Evolutionary conservation across 2,113 vertebrate genomes (phyloP).

Genomic region (Prunella fulvescens): DNA sequence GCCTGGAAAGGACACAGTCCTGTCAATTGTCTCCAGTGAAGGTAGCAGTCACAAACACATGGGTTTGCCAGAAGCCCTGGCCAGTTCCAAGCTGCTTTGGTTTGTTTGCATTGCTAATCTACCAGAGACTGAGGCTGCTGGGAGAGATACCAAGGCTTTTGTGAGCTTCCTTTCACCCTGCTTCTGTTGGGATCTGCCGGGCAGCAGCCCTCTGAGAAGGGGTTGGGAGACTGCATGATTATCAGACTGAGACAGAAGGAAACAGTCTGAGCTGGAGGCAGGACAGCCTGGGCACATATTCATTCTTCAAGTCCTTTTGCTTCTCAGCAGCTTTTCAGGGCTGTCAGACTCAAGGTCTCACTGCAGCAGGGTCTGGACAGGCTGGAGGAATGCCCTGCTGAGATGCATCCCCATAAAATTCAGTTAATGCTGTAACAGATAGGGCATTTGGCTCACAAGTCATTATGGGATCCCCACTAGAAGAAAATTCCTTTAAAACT

Average conservation of each 20-base stretch:
- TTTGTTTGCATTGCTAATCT: slow-evolving; percentile 64
- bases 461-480: not conserved
- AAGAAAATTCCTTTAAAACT: not conserved
- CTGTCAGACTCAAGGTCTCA: not conserved
- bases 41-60: slow-evolving; percentile 52
- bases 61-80: slow-evolving; percentile 33
- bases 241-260: slow-evolving; percentile 52
- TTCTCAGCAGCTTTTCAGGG: not conserved
- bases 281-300: not conserved
- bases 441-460: not conserved
- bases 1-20: slow-evolving; percentile 43
- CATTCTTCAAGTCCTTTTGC: not conserved
- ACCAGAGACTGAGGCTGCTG: slow-evolving; percentile 23
- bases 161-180: slow-evolving; percentile 8
- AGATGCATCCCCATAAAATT: not conserved
- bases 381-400: not conserved
- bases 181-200: slow-evolving; percentile 20
- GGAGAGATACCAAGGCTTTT: not conserved
- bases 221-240: not conserved
- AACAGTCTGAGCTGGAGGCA: slow-evolving; percentile 8
- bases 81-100: not conserved
- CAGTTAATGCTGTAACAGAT: not conserved
- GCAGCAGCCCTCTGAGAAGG: slow-evolving; percentile 36
- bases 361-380: not conserved
- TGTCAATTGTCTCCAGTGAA: slow-evolving; percentile 22